Base-by-base conservation (phyloP, 2,888 invertebrate species). In the Metellina segmentata region DNA sequence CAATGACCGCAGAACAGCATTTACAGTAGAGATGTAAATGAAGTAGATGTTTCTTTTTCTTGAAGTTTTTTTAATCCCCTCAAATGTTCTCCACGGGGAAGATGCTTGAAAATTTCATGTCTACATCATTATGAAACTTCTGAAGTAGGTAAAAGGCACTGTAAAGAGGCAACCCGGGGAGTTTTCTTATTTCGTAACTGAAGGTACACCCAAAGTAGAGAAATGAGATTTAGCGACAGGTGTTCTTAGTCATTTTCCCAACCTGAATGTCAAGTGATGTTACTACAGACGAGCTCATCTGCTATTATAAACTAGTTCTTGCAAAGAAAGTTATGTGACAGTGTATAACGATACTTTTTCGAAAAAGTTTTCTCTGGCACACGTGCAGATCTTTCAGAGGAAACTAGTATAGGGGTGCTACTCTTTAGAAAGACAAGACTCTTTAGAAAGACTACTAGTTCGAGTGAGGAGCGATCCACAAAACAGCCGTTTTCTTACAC, bases 1-100 rank as follows among this genome's bases (percentile, higher is more conserved):
- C 85, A 75, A 61, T 19, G 75, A 75, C 85, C 85, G 75, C 34
- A 34, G 34, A 34, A 34, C 34, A 11, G 34, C 48, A 48, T 34
- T 34, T 34, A 77, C 34, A 69, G 69, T 69, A 69, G 69, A 69
- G 69, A 69, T 7, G n/a, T 5, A 16, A n/a, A 69, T 69, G 8
- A 34, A 34, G 34, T 1, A 34, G 34, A 34, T 4, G 34, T 34
- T 34, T 34, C n/a, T 34, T 34, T 61, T 11, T 61, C 16, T 61
- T 61, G 0, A 61, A 4, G 6, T 16, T 16, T 16, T 61, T 61
- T 61, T 16, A 16, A 7, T 61, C 61, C 61, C 61, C 61, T 61
- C 61, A 5, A 9, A 61, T 16, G 61, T 61, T 61, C 61, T 61
- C 61, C 5, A 16, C 61, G 61, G 61, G 61, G 61, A 16, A 61